Conservation (phyloP, 2,797 vertebrate species). For the Pseudopleuronectes americanus region DNA sequence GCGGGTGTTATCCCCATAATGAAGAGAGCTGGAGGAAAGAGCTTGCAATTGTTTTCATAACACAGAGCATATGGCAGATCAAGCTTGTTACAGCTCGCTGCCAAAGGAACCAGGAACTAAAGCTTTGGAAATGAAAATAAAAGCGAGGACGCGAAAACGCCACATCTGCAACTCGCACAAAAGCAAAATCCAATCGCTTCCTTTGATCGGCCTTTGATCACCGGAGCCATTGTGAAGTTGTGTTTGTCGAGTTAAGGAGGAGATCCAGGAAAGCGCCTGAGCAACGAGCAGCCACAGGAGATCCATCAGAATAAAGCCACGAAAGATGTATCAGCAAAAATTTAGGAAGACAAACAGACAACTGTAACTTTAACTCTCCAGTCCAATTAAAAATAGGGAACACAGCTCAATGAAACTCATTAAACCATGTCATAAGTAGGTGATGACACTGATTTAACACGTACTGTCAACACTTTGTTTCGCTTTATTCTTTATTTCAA, state of each 20-base stretch:
- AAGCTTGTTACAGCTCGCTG: conserved; percentile 41
- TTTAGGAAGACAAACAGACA: too few relatives aligned
- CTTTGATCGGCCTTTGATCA: background rate
- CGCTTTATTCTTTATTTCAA: conserved; percentile 11
- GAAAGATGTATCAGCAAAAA: too few relatives aligned
- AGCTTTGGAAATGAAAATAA: conserved; percentile 18
- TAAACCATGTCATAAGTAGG: too few relatives aligned
- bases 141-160: background rate
- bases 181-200: background rate
- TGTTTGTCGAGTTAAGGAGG: background rate
- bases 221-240: background rate
- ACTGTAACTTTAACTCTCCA: too few relatives aligned
- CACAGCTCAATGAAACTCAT: too few relatives aligned
- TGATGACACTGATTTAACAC: background rate
- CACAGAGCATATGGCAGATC: conserved; percentile 46
- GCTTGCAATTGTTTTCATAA: conserved; percentile 34
- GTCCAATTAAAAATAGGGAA: too few relatives aligned
- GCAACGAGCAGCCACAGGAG: background rate
- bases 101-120: conserved; percentile 23
- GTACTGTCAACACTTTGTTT: background rate
- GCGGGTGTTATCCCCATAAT: conserved; percentile 22
- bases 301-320: background rate
- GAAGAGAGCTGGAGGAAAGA: conserved; percentile 31
- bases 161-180: background rate
- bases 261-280: background rate